Conservation (phyloP, 2,113 vertebrate species). For the Triplophysa dalaica region DNA sequence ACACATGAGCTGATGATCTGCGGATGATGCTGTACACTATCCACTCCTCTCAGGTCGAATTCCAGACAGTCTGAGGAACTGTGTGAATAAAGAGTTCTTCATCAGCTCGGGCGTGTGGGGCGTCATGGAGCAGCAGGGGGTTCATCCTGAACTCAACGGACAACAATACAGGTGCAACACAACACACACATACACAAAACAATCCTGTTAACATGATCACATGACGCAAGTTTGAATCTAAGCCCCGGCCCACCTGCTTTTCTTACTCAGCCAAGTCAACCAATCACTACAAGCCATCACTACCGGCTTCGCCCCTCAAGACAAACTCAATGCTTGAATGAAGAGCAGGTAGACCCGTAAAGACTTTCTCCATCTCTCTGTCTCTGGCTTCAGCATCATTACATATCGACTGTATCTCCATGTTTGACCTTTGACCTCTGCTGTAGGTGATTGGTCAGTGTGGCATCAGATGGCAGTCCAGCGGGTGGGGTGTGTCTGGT, state of each 20-base stretch:
- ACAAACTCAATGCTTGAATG: conserved; percentile 80
- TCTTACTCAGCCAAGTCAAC: conserved; percentile 77
- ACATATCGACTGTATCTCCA: background rate
- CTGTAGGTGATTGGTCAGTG: conserved; percentile 86
- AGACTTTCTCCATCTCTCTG: background rate
- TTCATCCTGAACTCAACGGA: conserved; percentile 96
- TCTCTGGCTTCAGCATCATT: background rate
- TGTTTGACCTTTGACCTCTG: conserved; percentile 29
- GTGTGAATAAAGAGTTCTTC: conserved; percentile 99
- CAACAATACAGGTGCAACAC: conserved; percentile 89
- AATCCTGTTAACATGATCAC: conserved; percentile 31
- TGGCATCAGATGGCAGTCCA: conserved; percentile 84
- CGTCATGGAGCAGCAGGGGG: conserved; percentile 87
- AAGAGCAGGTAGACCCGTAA: conserved; percentile 74
- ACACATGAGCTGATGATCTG: too few species aligned
- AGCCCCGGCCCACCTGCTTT: conserved; percentile 66
- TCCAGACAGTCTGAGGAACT: conserved; percentile 96
- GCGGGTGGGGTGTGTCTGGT: conserved; percentile 89
- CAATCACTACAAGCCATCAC: conserved; percentile 71
- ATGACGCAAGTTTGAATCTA: conserved; percentile 60
- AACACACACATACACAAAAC: background rate
- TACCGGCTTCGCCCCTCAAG: conserved; percentile 67
- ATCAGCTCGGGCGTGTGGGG: conserved; percentile 91
- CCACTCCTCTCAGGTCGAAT: conserved; percentile 86
- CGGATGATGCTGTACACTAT: background rate